phyloP scores from a whole-genome alignment of 2,888 invertebrate species.

The Eustalomyia histrio region DNA sequence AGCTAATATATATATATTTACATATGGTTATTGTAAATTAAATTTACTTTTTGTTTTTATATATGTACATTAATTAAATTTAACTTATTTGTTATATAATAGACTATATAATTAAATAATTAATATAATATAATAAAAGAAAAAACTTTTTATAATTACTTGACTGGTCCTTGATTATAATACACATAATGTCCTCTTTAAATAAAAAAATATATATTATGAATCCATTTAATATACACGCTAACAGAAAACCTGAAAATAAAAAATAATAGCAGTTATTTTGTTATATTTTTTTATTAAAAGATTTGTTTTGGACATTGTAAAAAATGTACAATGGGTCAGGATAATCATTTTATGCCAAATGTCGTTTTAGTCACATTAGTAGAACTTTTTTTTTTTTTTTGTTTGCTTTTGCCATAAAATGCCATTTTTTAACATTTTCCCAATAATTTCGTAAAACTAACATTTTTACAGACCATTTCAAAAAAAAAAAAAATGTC shows the following conservation, averaged over 20 bases:
- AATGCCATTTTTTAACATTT: too few species aligned
- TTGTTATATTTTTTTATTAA: too few species aligned
- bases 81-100: constrained; percentile 39
- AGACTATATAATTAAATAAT: constrained; percentile 48
- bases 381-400: too few species aligned
- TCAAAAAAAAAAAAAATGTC: too few species aligned
- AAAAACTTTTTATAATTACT: constrained; percentile 58
- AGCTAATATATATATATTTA: constrained; percentile 61
- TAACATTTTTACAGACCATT: too few species aligned
- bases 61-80: constrained; percentile 39
- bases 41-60: constrained; percentile 47
- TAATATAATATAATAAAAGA: constrained; percentile 46
- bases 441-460: too few species aligned
- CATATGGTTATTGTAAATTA: constrained; percentile 54
- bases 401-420: too few species aligned
- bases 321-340: too few species aligned
- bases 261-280: neutral
- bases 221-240: constrained; percentile 49
- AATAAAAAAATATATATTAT: constrained; percentile 32
- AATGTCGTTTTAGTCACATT: too few species aligned
- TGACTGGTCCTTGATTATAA: constrained; percentile 66
- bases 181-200: constrained; percentile 44
- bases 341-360: too few species aligned
- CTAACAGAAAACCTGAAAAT: constrained; percentile 49
- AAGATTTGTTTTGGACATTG: too few species aligned